These are phyloP conservation scores for Stigmatopora nigra DNA, from an alignment of 2,113 vertebrate genomes.

Conservation along the genomic window DNA sequence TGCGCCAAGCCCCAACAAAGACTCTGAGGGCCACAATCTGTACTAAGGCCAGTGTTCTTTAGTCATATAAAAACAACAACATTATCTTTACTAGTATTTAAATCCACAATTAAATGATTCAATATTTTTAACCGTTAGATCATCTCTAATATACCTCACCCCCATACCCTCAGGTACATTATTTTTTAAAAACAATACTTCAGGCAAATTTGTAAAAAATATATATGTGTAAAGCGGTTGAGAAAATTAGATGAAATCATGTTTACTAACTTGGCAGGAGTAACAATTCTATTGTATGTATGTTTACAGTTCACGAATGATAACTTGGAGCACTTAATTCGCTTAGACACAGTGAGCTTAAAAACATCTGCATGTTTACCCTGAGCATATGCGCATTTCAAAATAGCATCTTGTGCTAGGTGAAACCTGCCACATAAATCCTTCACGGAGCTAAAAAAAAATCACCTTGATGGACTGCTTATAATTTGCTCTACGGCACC, in stretches of 20 bases:
- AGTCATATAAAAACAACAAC: neutral
- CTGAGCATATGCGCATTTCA: slow-evolving; percentile 11
- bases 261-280: neutral
- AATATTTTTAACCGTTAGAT: neutral
- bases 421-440: neutral
- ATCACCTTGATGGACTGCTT: neutral
- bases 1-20: neutral
- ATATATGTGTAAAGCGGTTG: neutral
- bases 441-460: neutral
- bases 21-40: neutral
- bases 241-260: too few relatives aligned
- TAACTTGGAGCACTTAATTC: neutral
- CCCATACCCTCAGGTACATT: neutral
- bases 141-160: neutral
- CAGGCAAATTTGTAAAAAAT: neutral
- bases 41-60: neutral
- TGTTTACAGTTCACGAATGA: slow-evolving; percentile 5
- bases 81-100: too few relatives aligned
- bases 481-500: neutral
- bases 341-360: neutral
- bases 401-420: neutral
- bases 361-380: slow-evolving; percentile 18
- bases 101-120: neutral
- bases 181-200: neutral
- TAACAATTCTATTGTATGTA: neutral